Base-by-base conservation (phyloP, 2,888 invertebrate species). In the Apodemia mormo region DNA sequence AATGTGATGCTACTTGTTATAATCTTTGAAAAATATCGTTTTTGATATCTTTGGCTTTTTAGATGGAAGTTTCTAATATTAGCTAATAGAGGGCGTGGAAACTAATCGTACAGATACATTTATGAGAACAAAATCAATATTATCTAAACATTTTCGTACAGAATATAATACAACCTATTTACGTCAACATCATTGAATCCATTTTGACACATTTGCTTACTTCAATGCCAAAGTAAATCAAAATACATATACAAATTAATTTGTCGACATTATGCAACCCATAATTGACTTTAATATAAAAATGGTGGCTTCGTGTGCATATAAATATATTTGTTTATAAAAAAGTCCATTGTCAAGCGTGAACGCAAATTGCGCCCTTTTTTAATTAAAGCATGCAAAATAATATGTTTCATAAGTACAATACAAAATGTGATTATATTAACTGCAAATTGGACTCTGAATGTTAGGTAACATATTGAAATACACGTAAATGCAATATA, bases 1-100 rank as follows among this genome's bases (percentile, higher is more conserved):
- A 83, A 82, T 84, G 88, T 87, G 88, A 89, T 82, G 84, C 78
- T 52, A 61, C 29, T 66, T 43, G 14, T 64, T 64, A 64, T 37
- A 37, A 64, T 37, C n/a, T 37, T 64, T 61, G 61, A 37, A 64
- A 64, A 64, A 64, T 64, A 64, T 64, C 61, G 14, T 30, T 64
- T 37, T 64, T 33, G 30, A 64, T n/a, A 64, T 64, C 61, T 64
- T 64, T 64, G 61, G 61, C 61, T 30, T 64, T 61, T 64, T 64
- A 5, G n/a, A 64, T 14, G 14, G 14, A 61, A 64, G 61, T 64
- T 64, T 64, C 61, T 64, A 14, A 14, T 14, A 2, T 33, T 64
- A 37, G 61, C 30, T 33, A 33, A 64, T 8, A 64, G 61, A 64
- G 30, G 14, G 61, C 61, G 61, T 64, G n/a, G 1, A 64, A 64